phyloP scores from a whole-genome alignment of 2,888 invertebrate genomes.

The Reticulitermes lucifugus region DNA sequence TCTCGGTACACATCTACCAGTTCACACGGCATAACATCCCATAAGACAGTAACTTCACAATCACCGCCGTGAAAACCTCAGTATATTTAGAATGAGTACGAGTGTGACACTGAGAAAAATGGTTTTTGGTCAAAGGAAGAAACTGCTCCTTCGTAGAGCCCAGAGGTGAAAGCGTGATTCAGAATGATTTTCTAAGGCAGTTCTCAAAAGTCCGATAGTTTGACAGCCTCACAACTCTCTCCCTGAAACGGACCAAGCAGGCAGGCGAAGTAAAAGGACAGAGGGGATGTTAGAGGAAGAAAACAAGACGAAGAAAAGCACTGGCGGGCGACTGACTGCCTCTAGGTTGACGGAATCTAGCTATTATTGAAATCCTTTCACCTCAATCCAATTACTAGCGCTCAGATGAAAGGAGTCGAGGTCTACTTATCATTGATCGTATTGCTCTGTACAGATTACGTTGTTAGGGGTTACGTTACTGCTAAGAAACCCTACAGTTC shows the following conservation, averaged over 20 bases:
- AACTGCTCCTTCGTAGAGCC: not conserved
- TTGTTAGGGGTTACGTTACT: too few species aligned
- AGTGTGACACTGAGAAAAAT: not conserved
- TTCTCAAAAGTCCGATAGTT: not conserved
- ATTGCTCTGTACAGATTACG: too few species aligned
- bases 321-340: not conserved
- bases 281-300: not conserved
- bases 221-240: not conserved
- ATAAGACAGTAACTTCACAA: too few species aligned
- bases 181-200: not conserved
- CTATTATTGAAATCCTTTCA: slow-evolving; percentile 13
- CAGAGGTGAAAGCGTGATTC: not conserved
- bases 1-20: too few species aligned
- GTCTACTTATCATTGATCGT: not conserved
- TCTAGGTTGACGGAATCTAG: not conserved
- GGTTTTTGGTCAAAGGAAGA: not conserved
- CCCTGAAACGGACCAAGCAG: not conserved
- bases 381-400: slow-evolving; percentile 4
- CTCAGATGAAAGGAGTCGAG: not conserved
- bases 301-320: not conserved
- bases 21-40: too few species aligned
- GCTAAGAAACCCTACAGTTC: too few species aligned
- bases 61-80: too few species aligned
- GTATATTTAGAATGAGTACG: too few species aligned
- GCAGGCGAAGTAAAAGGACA: not conserved